Evolutionary conservation across 2,888 invertebrate species (phyloP).

Genomic region (Chydorus sphaericus): DNA sequence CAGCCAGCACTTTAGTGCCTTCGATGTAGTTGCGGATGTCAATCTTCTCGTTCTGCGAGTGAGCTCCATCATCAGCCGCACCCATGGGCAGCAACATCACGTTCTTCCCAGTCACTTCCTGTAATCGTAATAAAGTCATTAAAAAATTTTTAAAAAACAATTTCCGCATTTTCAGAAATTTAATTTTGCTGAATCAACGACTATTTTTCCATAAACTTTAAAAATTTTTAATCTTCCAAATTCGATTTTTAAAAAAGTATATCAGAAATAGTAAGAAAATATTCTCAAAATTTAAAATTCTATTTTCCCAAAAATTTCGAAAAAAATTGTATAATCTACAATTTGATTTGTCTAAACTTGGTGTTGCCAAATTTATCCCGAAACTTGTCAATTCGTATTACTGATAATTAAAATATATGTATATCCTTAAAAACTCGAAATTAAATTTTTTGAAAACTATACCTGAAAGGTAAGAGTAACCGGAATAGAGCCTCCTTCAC

Average conservation of each 20-base stretch:
- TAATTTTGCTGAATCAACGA: not conserved
- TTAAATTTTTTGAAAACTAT: constrained; percentile 9
- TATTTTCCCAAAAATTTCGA: no score
- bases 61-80: constrained; percentile 91
- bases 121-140: no score
- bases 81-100: constrained; percentile 91
- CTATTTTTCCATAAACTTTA: not conserved
- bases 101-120: constrained; percentile 82
- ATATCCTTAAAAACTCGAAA: no score
- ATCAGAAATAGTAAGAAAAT: no score
- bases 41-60: constrained; percentile 97
- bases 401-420: no score
- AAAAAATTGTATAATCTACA: no score
- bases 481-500: constrained; percentile 96
- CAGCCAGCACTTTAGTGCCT: constrained; percentile 81
- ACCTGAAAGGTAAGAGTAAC: constrained; percentile 72
- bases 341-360: no score
- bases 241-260: no score
- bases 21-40: constrained; percentile 82
- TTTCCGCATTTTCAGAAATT: not conserved
- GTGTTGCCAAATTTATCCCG: no score
- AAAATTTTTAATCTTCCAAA: no score
- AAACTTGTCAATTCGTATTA: no score
- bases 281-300: no score
- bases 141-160: constrained; percentile 9